Percentiles rank a stretch among this genome's conserved stretches.
phyloP scores from a whole-genome alignment of 2,888 invertebrate species.

The Cheilosia grossa region DNA sequence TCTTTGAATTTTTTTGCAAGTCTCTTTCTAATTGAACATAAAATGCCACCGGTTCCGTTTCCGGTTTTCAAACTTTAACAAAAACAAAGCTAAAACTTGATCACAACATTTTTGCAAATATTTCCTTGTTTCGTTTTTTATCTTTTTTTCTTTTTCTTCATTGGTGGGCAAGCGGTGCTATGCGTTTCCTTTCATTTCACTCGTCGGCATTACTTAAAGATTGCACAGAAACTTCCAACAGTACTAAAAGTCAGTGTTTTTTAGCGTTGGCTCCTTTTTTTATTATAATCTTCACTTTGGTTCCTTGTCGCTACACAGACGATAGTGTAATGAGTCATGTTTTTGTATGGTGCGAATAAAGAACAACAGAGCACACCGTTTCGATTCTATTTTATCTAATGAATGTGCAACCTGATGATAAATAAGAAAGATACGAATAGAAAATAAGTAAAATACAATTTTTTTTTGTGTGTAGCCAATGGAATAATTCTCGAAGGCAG shows the following conservation, averaged over 20 bases:
- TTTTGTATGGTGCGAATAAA: slow-evolving; percentile 31
- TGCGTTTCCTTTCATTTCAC: slow-evolving; percentile 15
- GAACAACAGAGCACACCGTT: not conserved
- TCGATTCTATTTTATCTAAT: slow-evolving; percentile 64
- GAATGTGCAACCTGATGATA: slow-evolving; percentile 72
- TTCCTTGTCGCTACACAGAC: slow-evolving; percentile 46
- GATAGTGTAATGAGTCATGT: slow-evolving; percentile 62
- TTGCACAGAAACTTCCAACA: slow-evolving; percentile 28
- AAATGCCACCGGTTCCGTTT: slow-evolving; percentile 37
- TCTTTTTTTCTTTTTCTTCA: slow-evolving; percentile 42
- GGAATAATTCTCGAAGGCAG: slow-evolving; percentile 62
- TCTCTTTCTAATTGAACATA: slow-evolving; percentile 11
- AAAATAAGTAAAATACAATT: slow-evolving; percentile 31
- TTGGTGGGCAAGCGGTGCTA: slow-evolving; percentile 8
- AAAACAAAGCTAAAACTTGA: slow-evolving; percentile 13
- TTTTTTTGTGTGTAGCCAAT: slow-evolving; percentile 50
- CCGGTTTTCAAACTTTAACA: slow-evolving; percentile 21
- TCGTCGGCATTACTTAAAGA: slow-evolving; percentile 12
- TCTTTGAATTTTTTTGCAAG: slow-evolving; percentile 16
- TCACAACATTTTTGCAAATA: slow-evolving; percentile 55
- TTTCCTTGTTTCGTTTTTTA: slow-evolving; percentile 10
- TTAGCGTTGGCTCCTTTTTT: slow-evolving; percentile 45
- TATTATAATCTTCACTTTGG: slow-evolving; percentile 21
- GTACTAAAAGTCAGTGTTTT: slow-evolving; percentile 31
- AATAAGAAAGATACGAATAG: slow-evolving; percentile 55